Evolutionary conservation across 2,113 vertebrate genomes (phyloP), one percentile per base, ranked within the genome.

Genomic region (Brachypodius melanocephalos): DNA sequence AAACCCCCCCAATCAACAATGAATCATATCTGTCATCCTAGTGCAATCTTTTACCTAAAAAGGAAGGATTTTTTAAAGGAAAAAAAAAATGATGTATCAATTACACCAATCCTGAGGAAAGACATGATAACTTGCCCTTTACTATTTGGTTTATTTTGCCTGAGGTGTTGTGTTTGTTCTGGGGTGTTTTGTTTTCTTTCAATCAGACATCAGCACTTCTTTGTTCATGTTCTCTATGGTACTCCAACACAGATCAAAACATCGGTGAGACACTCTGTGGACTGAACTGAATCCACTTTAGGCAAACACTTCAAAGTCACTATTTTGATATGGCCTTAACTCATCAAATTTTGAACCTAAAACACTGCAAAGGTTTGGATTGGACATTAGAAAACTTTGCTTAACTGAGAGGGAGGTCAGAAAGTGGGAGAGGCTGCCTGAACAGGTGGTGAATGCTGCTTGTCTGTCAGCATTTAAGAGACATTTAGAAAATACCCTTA

Each of bases 361-460:
- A 3, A 24, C 8, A 31, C 4, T 51, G 24, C 20, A 61, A 7
- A 34, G 18, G 5, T 42, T 82, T 69, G 51, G 13, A 55, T 13
- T 49, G 5, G 61, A 61, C 42, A 65, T 55, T 5, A 65, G 32
- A 32, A 54, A 78, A 3, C 10, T 51, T 24, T 63, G 63, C 5
- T 58, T 73, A 48, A 43, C 20, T 2, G 3, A 68, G 17, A 17
- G 6, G 9, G 29, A 59, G 25, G 29, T 4, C 14, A 71, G 36
- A 61, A 3, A 28, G 51, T 38, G 31, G 20, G 32, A 38, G 13
- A 48, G 20, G 11, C 9, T 83, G 38, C 16, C 29, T 82, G 17
- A 32, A 43, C 38, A 38, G 25, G 10, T 12, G 4, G 3, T 21
- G 3, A 2, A 6, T 58, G 26, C 4, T 17, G 7, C 9, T 5